phyloP scores from a whole-genome alignment of 2,113 vertebrate species.

The Danionella cerebrum region DNA sequence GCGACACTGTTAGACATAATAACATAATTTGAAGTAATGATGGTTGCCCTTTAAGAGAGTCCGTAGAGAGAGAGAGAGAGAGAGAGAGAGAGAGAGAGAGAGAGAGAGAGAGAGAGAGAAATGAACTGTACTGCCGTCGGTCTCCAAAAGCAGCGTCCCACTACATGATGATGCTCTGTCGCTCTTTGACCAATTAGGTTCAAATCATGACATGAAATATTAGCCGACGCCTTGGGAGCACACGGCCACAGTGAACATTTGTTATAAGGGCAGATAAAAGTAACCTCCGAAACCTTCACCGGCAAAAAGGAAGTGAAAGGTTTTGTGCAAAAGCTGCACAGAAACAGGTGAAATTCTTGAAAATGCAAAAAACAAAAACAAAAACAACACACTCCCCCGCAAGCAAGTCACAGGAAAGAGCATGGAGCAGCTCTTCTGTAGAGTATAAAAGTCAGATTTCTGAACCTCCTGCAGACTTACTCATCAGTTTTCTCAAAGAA shows the following conservation, averaged over 20 bases:
- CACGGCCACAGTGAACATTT: neutral
- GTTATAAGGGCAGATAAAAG: neutral
- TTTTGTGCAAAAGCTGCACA: no score
- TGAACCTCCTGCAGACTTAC: no score
- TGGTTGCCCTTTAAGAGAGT: slow-evolving; percentile 39
- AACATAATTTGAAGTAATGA: slow-evolving; percentile 51
- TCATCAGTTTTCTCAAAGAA: no score
- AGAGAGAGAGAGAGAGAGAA: slow-evolving; percentile 1
- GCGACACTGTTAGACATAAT: slow-evolving; percentile 42
- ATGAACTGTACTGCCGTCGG: slow-evolving; percentile 12
- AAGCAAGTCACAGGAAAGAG: no score
- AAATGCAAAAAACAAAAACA: no score
- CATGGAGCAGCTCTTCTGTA: no score
- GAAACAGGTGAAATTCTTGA: no score
- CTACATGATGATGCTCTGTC: neutral
- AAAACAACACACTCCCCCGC: no score
- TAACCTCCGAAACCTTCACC: no score
- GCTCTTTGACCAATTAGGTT: slow-evolving; percentile 25
- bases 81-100: no score
- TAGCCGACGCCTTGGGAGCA: neutral
- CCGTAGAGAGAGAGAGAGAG: neutral
- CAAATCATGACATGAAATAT: neutral
- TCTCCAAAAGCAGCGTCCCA: slow-evolving; percentile 15
- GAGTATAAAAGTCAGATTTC: no score
- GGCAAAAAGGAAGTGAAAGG: no score